A percentile compares a stretch with the other conserved stretches of the same genome.
These are phyloP conservation scores for Eretmocerus hayati DNA, from an alignment of 2,888 invertebrate genomes.

Conservation along the genomic window DNA sequence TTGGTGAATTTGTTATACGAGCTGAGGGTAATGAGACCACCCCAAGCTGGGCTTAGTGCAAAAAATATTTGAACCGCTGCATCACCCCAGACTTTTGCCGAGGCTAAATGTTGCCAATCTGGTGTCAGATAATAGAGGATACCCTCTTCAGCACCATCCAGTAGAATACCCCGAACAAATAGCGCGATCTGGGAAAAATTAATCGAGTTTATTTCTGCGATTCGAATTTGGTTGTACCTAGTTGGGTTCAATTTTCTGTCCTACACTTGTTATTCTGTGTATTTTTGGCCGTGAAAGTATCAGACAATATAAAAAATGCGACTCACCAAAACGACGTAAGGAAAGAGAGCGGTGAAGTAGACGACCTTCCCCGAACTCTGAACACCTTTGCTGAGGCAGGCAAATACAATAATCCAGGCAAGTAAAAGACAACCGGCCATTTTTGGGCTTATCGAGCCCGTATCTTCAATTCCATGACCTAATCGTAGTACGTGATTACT, in stretches of 20 bases:
- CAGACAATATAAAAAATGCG: neutral
- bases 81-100: slow-evolving; percentile 76
- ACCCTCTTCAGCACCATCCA: slow-evolving; percentile 72
- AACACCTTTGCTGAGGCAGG: slow-evolving; percentile 72
- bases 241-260: no score
- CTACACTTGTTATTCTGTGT: no score
- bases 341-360: slow-evolving; percentile 70
- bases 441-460: slow-evolving; percentile 59
- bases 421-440: slow-evolving; percentile 68
- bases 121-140: slow-evolving; percentile 74
- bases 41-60: slow-evolving; percentile 79
- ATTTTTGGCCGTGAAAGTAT: neutral
- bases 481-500: slow-evolving; percentile 58
- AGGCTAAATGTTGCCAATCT: slow-evolving; percentile 64
- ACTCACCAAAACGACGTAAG: slow-evolving; percentile 68
- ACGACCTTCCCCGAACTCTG: slow-evolving; percentile 76
- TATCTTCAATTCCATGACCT: slow-evolving; percentile 68
- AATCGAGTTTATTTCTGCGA: no score
- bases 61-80: slow-evolving; percentile 84
- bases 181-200: slow-evolving; percentile 51
- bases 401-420: slow-evolving; percentile 73
- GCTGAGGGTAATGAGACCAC: slow-evolving; percentile 76
- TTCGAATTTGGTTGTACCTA: no score
- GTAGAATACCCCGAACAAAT: slow-evolving; percentile 69
- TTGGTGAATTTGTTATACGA: slow-evolving; percentile 81